Conservation (phyloP, 2,888 invertebrate genomes). For the Zeuzera pyrina region DNA sequence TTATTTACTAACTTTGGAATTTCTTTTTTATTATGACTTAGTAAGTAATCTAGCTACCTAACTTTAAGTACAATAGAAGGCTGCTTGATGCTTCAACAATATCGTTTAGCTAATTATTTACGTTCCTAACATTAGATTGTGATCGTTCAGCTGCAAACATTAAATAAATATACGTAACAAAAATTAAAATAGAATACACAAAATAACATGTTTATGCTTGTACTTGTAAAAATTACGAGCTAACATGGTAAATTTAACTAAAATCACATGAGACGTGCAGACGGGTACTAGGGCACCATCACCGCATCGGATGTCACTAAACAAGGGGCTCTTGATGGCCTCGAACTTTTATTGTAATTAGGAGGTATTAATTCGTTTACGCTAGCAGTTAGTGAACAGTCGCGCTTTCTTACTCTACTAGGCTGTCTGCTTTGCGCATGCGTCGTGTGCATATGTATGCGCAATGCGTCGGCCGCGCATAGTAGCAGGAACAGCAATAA, state of each 20-base stretch:
- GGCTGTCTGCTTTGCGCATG: constrained; percentile 32
- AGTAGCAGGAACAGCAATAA: constrained; percentile 53
- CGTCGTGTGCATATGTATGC: constrained; percentile 3
- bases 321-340: constrained; percentile 52
- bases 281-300: constrained; percentile 32
- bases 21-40: too few relatives aligned
- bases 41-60: too few relatives aligned
- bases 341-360: constrained; percentile 22
- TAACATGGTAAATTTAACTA: constrained; percentile 50
- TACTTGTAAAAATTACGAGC: neutral
- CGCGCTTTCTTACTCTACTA: constrained; percentile 31
- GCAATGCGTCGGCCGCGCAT: constrained; percentile 37
- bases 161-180: neutral
- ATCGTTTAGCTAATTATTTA: too few relatives aligned
- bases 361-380: too few relatives aligned
- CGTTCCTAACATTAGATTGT: constrained; percentile 20
- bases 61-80: too few relatives aligned
- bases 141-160: constrained; percentile 21
- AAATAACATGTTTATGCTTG: constrained; percentile 57
- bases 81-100: too few relatives aligned
- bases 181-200: neutral
- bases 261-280: constrained; percentile 49
- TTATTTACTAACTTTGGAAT: too few relatives aligned
- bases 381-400: constrained; percentile 62
- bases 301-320: constrained; percentile 21